Conservation (phyloP, 2,797 vertebrate species). For the Coracias cyanogaster region DNA sequence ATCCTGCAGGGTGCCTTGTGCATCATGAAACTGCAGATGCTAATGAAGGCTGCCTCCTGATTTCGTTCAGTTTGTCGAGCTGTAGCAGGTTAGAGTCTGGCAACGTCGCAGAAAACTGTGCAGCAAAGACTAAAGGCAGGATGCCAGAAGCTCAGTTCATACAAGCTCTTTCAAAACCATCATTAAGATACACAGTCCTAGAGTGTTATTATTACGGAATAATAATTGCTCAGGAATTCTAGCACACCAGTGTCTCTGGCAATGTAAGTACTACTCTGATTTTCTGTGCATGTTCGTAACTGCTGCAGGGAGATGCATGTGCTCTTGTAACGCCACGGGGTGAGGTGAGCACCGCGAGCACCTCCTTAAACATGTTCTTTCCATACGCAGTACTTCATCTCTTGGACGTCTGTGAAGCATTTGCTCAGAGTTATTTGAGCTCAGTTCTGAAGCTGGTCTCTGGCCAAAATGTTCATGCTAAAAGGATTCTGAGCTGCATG, state of each 20-base stretch:
- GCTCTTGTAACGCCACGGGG: background rate
- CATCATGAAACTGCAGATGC: background rate
- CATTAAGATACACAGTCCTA: background rate
- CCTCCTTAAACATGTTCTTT: background rate
- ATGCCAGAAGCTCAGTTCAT: background rate
- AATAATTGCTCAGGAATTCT: background rate
- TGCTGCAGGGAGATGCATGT: background rate
- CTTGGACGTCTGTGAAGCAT: background rate
- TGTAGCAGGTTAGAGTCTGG: slow-evolving; percentile 56
- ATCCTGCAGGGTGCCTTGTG: background rate
- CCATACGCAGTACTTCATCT: background rate
- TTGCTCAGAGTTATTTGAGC: background rate
- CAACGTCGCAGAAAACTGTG: slow-evolving; percentile 52
- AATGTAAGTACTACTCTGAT: background rate
- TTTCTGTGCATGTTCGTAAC: background rate
- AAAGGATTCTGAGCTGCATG: background rate
- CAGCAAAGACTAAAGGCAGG: background rate
- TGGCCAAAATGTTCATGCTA: background rate
- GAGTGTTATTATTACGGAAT: background rate
- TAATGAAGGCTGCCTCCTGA: background rate
- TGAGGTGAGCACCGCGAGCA: background rate
- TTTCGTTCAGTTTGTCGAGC: slow-evolving; percentile 24
- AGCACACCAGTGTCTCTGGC: background rate
- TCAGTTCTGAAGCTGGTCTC: background rate
- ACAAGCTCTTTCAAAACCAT: background rate